A percentile compares a stretch with the other conserved stretches of the same genome.
Evolutionary conservation across 30 jellyfish, hydroid and myxozoan genomes (phyloP).

Genomic region (Turritopsis dohrnii): DNA sequence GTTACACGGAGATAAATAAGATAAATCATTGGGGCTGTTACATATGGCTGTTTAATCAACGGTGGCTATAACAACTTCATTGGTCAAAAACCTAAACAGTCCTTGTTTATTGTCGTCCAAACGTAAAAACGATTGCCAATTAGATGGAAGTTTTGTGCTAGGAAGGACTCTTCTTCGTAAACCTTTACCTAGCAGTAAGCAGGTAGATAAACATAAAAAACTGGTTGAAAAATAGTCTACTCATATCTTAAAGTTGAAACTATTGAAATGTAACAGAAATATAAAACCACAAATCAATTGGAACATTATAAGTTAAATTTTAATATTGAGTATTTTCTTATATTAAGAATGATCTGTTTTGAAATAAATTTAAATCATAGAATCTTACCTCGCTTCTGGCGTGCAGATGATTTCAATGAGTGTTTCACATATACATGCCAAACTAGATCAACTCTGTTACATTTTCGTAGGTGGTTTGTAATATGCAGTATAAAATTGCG

Average conservation of each 20-base stretch:
- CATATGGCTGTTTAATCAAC: not conserved
- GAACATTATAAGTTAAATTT: too few relatives aligned
- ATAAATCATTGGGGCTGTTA: not conserved
- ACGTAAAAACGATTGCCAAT: slow-evolving; percentile 47
- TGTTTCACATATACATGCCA: slow-evolving; percentile 38
- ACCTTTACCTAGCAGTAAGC: slow-evolving; percentile 38
- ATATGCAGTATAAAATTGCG: slow-evolving; percentile 32
- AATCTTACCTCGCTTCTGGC: not conserved
- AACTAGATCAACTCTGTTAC: slow-evolving; percentile 48
- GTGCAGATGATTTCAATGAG: slow-evolving; percentile 9
- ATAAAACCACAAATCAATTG: too few relatives aligned
- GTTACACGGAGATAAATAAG: not conserved
- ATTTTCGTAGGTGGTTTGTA: slow-evolving; percentile 13
- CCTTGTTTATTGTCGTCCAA: slow-evolving; percentile 40
- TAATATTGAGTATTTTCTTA: too few relatives aligned
- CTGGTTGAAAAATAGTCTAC: too few relatives aligned
- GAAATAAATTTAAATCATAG: too few relatives aligned
- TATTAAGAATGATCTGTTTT: too few relatives aligned
- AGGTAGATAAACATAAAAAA: too few relatives aligned
- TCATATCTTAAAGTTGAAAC: too few relatives aligned
- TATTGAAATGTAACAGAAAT: too few relatives aligned
- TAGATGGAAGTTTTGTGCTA: not conserved
- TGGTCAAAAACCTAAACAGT: slow-evolving; percentile 20
- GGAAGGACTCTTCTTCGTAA: slow-evolving; percentile 43
- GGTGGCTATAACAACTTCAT: not conserved